Evolutionary conservation across 2,797 vertebrate genomes (phyloP).

Genomic region (Coccyzus lansbergi): DNA sequence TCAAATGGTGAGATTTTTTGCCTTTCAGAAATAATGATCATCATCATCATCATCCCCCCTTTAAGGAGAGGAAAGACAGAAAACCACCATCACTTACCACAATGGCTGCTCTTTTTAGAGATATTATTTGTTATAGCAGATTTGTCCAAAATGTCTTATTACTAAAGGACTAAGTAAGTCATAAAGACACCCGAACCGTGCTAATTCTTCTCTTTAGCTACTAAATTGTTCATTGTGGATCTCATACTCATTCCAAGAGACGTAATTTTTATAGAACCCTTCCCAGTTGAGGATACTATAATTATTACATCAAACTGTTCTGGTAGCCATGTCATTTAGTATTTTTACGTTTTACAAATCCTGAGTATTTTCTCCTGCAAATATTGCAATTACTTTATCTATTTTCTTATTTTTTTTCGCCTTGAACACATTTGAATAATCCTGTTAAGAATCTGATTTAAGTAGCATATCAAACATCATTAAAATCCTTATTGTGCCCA

Average conservation of each 20-base stretch:
- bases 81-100: background rate
- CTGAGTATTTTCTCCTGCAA: background rate
- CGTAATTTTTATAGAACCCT: background rate
- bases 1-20: background rate
- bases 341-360: slow-evolving; percentile 5
- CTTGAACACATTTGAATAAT: slow-evolving; percentile 2
- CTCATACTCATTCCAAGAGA: background rate
- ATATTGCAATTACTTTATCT: background rate
- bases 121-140: background rate
- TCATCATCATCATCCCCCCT: background rate
- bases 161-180: background rate
- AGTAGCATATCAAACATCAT: slow-evolving; percentile 41
- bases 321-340: background rate
- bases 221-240: background rate
- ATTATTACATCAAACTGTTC: background rate
- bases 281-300: background rate
- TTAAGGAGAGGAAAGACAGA: background rate
- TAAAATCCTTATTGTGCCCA: slow-evolving; percentile 27
- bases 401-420: background rate
- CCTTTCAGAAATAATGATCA: background rate
- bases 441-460: slow-evolving; percentile 24
- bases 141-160: background rate
- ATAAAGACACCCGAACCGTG: background rate
- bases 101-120: background rate
- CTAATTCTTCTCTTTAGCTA: background rate